Evolutionary conservation across 2,113 vertebrate genomes (phyloP).

Genomic region (Antennarius striatus): DNA sequence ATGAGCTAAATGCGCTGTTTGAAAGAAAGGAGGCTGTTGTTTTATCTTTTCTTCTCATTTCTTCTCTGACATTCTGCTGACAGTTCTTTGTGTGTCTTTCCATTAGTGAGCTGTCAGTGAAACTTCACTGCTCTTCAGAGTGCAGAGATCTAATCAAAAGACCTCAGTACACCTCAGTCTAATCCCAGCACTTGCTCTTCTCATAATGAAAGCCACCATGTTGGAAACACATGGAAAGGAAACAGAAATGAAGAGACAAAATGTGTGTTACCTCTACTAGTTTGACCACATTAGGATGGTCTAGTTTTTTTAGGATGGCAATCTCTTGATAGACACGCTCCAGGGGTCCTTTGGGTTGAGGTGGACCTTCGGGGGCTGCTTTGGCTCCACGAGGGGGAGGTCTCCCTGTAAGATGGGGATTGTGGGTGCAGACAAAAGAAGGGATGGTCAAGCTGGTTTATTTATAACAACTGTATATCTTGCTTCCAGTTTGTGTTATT

Average conservation of each 20-base stretch:
- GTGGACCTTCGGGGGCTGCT: slow-evolving; percentile 79
- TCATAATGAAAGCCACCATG: too few species aligned
- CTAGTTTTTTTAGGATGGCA: slow-evolving; percentile 96
- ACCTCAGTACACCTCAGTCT: too few species aligned
- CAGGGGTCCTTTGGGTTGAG: slow-evolving; percentile 90
- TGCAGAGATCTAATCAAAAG: too few species aligned
- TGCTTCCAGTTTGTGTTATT: too few species aligned
- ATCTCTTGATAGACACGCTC: slow-evolving; percentile 98
- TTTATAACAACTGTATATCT: too few species aligned
- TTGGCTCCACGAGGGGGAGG: slow-evolving; percentile 91
- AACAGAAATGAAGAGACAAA: neutral
- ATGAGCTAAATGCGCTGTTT: too few species aligned
- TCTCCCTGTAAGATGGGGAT: slow-evolving; percentile 79
- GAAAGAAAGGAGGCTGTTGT: neutral
- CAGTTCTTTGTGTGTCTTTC: too few species aligned
- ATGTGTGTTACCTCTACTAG: slow-evolving; percentile 88
- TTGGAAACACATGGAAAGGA: neutral
- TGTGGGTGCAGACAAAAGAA: neutral
- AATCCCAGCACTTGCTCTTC: too few species aligned
- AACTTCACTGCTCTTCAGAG: too few species aligned
- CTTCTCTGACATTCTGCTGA: too few species aligned
- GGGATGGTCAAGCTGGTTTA: neutral
- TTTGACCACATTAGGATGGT: slow-evolving; percentile 97
- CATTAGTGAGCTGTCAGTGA: too few species aligned
- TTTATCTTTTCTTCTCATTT: too few species aligned